phyloP scores from a whole-genome alignment of 2,113 vertebrate species.

The Gadus macrocephalus region DNA sequence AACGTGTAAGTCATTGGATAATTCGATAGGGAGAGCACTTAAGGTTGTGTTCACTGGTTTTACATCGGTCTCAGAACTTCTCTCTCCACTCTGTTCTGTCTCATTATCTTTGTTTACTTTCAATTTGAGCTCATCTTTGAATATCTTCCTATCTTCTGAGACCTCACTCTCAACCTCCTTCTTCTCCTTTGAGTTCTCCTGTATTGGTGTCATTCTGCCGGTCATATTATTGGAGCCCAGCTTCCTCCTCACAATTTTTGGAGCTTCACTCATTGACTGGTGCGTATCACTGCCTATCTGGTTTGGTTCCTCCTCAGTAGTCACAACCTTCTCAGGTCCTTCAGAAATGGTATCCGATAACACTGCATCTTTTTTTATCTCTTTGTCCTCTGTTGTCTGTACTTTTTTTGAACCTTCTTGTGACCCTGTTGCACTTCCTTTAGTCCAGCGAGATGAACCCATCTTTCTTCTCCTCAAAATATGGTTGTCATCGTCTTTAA shows the following conservation, averaged over 20 bases:
- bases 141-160: not conserved
- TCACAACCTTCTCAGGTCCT: not conserved
- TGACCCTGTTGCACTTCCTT: conserved; percentile 19
- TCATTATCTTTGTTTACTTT: conserved; percentile 1
- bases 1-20: conserved; percentile 10
- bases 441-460: conserved; percentile 49
- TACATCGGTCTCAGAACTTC: conserved; percentile 14
- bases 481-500: not conserved
- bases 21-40: not conserved
- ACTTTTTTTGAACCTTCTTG: not conserved
- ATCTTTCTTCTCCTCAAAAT: conserved; percentile 31
- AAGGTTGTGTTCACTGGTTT: conserved; percentile 8
- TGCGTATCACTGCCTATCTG: conserved; percentile 7
- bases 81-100: conserved; percentile 6
- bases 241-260: conserved; percentile 40
- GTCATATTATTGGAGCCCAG: conserved; percentile 57
- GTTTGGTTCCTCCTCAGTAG: not conserved
- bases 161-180: conserved; percentile 15
- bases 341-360: not conserved
- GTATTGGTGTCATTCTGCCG: conserved; percentile 14
- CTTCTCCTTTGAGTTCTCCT: conserved; percentile 21
- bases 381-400: not conserved
- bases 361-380: conserved; percentile 1
- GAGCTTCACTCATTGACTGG: not conserved
- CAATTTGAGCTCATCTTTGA: not conserved